Evolutionary conservation across 2,113 vertebrate species (phyloP).

Genomic region (Cheirogaleus medius): DNA sequence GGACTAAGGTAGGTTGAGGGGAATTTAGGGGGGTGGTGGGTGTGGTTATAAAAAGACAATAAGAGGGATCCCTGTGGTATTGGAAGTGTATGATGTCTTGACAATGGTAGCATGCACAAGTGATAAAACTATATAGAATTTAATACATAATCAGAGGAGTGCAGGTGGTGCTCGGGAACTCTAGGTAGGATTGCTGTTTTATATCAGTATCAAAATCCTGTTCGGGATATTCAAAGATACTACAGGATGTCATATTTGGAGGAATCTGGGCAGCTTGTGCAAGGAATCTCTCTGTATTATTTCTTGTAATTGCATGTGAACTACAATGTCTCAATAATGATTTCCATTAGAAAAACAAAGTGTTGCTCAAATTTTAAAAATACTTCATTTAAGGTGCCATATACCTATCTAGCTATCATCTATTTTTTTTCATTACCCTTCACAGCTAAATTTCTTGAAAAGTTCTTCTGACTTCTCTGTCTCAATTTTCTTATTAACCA

Average conservation of each 20-base stretch:
- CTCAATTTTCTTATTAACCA: background rate
- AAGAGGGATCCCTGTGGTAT: background rate
- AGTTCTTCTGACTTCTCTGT: background rate
- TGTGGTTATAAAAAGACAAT: background rate
- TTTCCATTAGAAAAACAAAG: background rate
- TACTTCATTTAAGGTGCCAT: background rate
- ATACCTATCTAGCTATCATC: background rate
- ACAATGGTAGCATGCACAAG: background rate
- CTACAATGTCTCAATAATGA: background rate
- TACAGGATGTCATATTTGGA: background rate
- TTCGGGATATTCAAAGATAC: no score
- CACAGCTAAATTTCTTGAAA: background rate
- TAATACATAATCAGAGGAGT: background rate
- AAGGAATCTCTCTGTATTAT: background rate
- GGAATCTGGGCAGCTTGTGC: background rate
- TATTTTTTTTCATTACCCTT: background rate
- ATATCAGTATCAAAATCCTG: background rate
- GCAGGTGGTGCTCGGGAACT: background rate
- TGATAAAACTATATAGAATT: background rate
- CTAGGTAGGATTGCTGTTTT: background rate
- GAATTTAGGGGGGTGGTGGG: background rate
- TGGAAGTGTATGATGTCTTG: background rate
- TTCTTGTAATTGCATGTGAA: background rate
- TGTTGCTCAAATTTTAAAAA: background rate
- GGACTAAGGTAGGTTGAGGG: no score